Conservation (phyloP, 1,140 invertebrate genomes). For the Ganaspis sp. region DNA sequence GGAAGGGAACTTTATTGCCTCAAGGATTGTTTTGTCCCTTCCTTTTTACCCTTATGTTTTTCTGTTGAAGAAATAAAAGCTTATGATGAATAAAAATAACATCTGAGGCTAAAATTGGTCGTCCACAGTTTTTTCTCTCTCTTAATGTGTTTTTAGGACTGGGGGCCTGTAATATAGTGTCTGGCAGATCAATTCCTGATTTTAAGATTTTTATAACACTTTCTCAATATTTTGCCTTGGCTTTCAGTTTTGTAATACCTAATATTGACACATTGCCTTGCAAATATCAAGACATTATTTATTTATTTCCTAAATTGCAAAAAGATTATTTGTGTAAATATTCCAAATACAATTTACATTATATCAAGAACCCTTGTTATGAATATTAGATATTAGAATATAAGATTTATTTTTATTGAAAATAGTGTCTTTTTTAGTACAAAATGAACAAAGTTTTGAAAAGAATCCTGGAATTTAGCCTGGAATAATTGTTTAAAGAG, state of each 20-base stretch:
- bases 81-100: slow-evolving; percentile 8
- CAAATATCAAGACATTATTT: too few species aligned
- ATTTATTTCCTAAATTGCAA: too few species aligned
- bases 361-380: too few species aligned
- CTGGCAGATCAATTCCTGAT: neutral
- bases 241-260: too few species aligned
- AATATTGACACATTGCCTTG: too few species aligned
- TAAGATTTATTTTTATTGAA: too few species aligned
- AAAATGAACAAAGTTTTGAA: too few species aligned
- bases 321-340: too few species aligned
- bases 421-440: too few species aligned
- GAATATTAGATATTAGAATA: too few species aligned
- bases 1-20: neutral
- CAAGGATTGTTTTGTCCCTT: neutral
- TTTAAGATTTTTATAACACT: neutral
- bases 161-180: neutral
- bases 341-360: too few species aligned
- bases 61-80: neutral
- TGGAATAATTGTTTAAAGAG: neutral
- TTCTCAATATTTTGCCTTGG: neutral
- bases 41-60: neutral
- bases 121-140: neutral
- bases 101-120: neutral
- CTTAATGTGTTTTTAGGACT: neutral
- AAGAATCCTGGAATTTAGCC: too few species aligned